Evolutionary conservation across 2,888 invertebrate species (phyloP).

Genomic region (Drosophila trichaetosa): DNA sequence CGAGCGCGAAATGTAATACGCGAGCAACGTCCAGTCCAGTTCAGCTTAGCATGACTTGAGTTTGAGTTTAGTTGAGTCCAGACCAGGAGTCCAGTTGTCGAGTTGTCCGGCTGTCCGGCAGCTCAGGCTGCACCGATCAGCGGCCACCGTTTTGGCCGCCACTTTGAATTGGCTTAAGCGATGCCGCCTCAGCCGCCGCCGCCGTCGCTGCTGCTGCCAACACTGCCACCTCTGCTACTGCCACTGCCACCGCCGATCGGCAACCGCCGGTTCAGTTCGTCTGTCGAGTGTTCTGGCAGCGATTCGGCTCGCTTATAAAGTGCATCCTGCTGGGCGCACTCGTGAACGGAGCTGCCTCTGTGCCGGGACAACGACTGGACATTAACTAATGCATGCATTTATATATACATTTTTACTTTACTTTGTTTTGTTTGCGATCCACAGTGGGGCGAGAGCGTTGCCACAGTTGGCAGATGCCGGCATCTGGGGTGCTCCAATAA

Average conservation of each 20-base stretch:
- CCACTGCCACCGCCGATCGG: constrained; percentile 22
- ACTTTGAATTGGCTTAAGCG: constrained; percentile 82
- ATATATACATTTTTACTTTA: constrained; percentile 32
- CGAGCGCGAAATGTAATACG: constrained; percentile 85
- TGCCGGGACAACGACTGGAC: constrained; percentile 69
- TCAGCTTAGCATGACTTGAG: constrained; percentile 19
- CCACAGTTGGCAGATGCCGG: constrained; percentile 6
- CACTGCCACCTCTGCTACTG: constrained; percentile 66
- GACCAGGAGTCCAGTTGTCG: constrained; percentile 30
- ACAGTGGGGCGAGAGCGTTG: constrained; percentile 11
- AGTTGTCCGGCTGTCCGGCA: constrained; percentile 20
- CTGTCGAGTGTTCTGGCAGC: constrained; percentile 46
- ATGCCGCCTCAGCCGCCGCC: constrained; percentile 56
- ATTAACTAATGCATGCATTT: constrained; percentile 80
- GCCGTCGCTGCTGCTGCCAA: constrained; percentile 45
- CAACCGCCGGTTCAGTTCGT: constrained; percentile 23
- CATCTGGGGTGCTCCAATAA: constrained; percentile 76
- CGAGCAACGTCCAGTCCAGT: constrained; percentile 62
- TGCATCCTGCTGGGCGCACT: constrained; percentile 75
- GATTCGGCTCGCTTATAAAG: constrained; percentile 80
- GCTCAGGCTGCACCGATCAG: constrained; percentile 37
- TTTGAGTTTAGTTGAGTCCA: constrained; percentile 31
- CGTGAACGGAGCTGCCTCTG: constrained; percentile 64
- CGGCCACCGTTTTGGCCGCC: constrained; percentile 72
- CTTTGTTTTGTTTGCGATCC: constrained; percentile 42